Evolutionary conservation across 1,140 invertebrate species (phyloP), one percentile per base, ranked within the genome.

Genomic region (Eciton burchellii): DNA sequence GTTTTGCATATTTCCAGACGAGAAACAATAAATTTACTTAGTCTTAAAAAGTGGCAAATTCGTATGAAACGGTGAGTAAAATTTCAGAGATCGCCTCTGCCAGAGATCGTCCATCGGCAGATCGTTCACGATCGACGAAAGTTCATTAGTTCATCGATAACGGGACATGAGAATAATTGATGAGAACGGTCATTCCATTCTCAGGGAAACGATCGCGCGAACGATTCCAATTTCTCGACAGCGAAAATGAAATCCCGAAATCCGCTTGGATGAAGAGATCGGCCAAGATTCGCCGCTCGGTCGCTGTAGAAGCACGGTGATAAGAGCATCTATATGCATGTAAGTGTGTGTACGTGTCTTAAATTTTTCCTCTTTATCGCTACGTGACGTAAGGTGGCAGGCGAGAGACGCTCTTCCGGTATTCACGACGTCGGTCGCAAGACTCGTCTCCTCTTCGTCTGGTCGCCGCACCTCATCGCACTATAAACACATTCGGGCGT

Each of bases 301-400:
- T 16, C 72, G n/a, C 81, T 87, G 83, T 72, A 29, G 77, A 87
- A 87, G 85, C 85, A 86, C 72, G 43, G 60, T 79, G 65, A 24
- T 65, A n/a, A n/a, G 84, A 52, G 84, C 71, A 41, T 85, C 54
- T 85, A 72, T 82, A 82, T 62, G 70, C 70, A 57, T 56, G 47
- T 52, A 26, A 66, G 73, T 59, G 54, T 81, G 14, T 82, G 21
- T 52, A 2, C 0, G 68, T 73, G 35, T 47, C 12, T 12, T 54
- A 24, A 77, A 24, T 47, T 19, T 77, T 41, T 21, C 21, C 19
- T 35, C 76, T 71, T 65, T 47, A 81, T 81, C 54, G 62, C 41
- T 60, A 81, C 62, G 71, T 74, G 57, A 62, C 73, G 57, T 43
- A 35, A 57, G 54, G 16, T 68, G 35, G 35, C 16, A 26, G 35